A percentile compares a stretch with the other conserved stretches of the same genome.
phyloP scores from a whole-genome alignment of 2,113 vertebrate genomes.

The Clupea harengus region DNA sequence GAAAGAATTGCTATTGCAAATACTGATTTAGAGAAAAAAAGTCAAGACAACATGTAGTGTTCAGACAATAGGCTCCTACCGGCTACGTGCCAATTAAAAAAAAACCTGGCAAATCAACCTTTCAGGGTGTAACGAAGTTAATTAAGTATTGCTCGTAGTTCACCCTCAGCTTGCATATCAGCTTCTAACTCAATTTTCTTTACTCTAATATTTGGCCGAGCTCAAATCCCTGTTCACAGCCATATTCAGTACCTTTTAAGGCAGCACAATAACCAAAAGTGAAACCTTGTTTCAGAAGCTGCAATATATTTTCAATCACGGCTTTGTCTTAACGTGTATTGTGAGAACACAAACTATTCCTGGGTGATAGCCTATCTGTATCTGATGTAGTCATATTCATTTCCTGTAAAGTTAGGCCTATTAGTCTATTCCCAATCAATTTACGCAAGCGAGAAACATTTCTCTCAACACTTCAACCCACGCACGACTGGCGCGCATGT shows the following conservation, averaged over 20 bases:
- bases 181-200: neutral
- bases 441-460: neutral
- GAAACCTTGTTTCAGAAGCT: neutral
- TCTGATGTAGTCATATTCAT: neutral
- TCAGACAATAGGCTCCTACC: neutral
- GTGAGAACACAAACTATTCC: neutral
- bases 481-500: constrained; percentile 16
- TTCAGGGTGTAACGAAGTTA: neutral
- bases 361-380: neutral
- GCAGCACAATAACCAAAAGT: neutral
- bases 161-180: neutral
- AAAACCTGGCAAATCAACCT: neutral
- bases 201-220: neutral
- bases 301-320: neutral
- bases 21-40: neutral
- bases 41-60: neutral
- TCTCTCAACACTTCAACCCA: constrained; percentile 5
- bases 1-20: neutral
- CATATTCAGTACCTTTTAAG: neutral
- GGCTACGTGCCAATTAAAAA: neutral
- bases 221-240: neutral
- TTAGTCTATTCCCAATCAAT: neutral
- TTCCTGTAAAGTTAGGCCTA: neutral
- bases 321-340: neutral
- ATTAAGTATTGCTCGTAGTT: neutral